Percentiles rank a stretch among this genome's conserved stretches.
phyloP scores from a whole-genome alignment of 2,113 vertebrate species.

The Sturnira hondurensis region DNA sequence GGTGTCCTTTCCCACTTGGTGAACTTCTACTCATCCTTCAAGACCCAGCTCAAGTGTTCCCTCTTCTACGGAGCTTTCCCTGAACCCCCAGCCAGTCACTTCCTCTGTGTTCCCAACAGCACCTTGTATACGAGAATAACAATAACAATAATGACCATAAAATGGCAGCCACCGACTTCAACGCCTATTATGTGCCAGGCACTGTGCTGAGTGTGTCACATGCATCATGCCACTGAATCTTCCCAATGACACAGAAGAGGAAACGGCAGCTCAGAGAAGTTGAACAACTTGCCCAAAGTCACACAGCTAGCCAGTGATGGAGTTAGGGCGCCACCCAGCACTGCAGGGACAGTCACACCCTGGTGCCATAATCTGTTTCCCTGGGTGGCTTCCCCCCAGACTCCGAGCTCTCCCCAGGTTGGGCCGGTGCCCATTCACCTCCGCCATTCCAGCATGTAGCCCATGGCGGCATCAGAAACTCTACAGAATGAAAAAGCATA shows the following conservation, averaged over 20 bases:
- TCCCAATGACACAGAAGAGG: slow-evolving; percentile 8
- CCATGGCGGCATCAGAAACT: not conserved
- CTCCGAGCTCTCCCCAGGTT: not conserved
- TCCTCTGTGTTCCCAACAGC: slow-evolving; percentile 78
- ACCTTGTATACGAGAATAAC: slow-evolving; percentile 76
- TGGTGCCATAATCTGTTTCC: not conserved
- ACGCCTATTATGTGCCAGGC: not conserved
- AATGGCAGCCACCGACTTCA: slow-evolving; percentile 56
- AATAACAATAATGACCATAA: slow-evolving; percentile 67
- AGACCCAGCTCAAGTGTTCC: slow-evolving; percentile 77
- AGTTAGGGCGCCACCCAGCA: not conserved
- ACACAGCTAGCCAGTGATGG: slow-evolving; percentile 35
- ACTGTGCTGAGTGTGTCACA: not conserved
- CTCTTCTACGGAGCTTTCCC: slow-evolving; percentile 77
- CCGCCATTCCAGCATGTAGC: not conserved
- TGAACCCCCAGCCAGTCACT: slow-evolving; percentile 77
- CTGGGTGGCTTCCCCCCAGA: not conserved
- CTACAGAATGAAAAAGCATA: not conserved
- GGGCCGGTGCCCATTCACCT: not conserved
- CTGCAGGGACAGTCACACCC: not conserved
- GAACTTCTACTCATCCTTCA: slow-evolving; percentile 79
- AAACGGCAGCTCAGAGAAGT: slow-evolving; percentile 39
- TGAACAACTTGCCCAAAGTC: slow-evolving; percentile 47
- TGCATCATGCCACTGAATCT: not conserved
- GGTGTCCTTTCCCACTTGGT: slow-evolving; percentile 77